Evolutionary conservation across 23 tunicate genomes (phyloP).

Genomic region (Oikopleura dioica): DNA sequence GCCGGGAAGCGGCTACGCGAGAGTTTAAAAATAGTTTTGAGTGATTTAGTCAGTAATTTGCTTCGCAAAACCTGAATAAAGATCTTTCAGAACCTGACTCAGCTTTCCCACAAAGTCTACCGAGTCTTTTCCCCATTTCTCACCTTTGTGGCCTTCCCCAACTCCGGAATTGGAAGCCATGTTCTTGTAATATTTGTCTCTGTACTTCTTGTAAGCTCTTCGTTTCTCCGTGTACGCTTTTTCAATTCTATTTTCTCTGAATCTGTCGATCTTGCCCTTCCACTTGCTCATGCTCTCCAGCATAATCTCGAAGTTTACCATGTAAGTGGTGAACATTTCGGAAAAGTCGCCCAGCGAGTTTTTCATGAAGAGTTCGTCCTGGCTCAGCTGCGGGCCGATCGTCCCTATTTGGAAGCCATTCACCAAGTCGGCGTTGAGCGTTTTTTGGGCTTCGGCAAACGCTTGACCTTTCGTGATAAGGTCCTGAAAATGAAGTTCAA

Average conservation of each 20-base stretch:
- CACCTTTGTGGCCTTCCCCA: no score
- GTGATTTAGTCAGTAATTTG: no score
- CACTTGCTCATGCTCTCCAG: neutral
- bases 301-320: neutral
- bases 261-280: neutral
- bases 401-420: neutral
- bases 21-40: no score
- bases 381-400: neutral
- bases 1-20: no score
- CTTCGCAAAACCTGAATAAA: no score
- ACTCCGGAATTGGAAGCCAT: no score
- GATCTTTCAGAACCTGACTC: no score
- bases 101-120: no score
- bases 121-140: no score
- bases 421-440: neutral
- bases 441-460: neutral
- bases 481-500: no score
- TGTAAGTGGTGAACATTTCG: neutral
- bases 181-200: no score
- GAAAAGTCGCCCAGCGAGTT: constrained; percentile 1
- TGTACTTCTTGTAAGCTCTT: no score
- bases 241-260: neutral
- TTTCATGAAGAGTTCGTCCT: neutral
- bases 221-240: neutral
- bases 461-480: neutral